A percentile compares a stretch with the other conserved stretches of the same genome.
Conservation (phyloP, 2,888 invertebrate species). For the Emmelina monodactyla region DNA sequence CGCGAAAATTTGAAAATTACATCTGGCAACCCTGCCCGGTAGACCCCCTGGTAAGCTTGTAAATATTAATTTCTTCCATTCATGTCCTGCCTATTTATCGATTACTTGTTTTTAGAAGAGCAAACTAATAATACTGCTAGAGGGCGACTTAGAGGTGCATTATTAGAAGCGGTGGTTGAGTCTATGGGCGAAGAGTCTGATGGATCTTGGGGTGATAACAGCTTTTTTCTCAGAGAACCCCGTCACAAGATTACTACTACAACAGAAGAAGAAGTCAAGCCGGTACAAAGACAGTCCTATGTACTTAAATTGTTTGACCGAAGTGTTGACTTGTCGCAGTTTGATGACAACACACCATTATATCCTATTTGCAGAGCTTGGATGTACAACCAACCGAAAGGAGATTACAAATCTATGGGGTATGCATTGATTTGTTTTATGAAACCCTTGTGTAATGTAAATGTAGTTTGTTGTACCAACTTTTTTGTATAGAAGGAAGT, state of each 20-base stretch:
- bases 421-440: conserved; percentile 19
- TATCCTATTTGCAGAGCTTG: conserved; percentile 96
- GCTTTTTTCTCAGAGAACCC: not conserved
- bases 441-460: not conserved
- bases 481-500: too few relatives aligned
- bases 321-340: conserved; percentile 92
- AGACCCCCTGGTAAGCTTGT: too few relatives aligned
- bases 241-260: not conserved
- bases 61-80: too few relatives aligned
- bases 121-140: conserved; percentile 75
- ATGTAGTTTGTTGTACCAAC: too few relatives aligned
- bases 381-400: conserved; percentile 83
- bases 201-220: too few relatives aligned
- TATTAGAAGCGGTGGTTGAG: conserved; percentile 73
- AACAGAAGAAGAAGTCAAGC: conserved; percentile 34
- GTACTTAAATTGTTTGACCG: conserved; percentile 95
- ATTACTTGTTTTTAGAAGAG: too few relatives aligned
- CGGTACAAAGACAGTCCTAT: conserved; percentile 63
- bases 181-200: too few relatives aligned
- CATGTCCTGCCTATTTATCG: too few relatives aligned
- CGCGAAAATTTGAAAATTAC: too few relatives aligned
- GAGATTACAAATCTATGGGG: conserved; percentile 35
- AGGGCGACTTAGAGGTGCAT: conserved; percentile 79
- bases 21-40: too few relatives aligned
- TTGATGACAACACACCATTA: conserved; percentile 84